Percentiles rank a stretch among this genome's conserved stretches.
Conservation (phyloP, 2,797 vertebrate species). For the Melanotaenia parkinsoni region DNA sequence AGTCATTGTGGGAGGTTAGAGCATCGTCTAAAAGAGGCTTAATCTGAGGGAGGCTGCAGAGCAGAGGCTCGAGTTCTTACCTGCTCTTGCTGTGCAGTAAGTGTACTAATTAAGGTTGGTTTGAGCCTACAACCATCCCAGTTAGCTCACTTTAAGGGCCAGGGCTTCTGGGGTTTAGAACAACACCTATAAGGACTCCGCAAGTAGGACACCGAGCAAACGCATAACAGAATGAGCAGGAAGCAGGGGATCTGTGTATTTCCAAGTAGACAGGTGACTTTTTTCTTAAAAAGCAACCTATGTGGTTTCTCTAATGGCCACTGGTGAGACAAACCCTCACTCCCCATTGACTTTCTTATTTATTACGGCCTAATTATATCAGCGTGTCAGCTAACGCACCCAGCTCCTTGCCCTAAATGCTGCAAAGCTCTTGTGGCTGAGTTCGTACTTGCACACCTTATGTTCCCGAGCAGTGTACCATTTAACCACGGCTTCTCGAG, state of each 20-base stretch:
- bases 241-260: constrained; percentile 34
- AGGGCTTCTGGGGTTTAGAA: constrained; percentile 67
- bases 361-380: constrained; percentile 80
- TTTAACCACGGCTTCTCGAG: constrained; percentile 64
- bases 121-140: constrained; percentile 71
- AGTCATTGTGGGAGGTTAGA: constrained; percentile 67
- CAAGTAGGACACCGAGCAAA: constrained; percentile 75
- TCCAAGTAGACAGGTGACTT: constrained; percentile 60
- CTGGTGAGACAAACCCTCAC: constrained; percentile 59
- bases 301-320: constrained; percentile 70
- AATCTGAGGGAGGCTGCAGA: constrained; percentile 61
- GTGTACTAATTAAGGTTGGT: constrained; percentile 75
- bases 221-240: constrained; percentile 29
- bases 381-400: constrained; percentile 63
- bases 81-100: constrained; percentile 72
- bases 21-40: constrained; percentile 63
- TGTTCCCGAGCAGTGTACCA: constrained; percentile 64
- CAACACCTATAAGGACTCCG: constrained; percentile 58
- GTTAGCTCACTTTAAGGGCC: constrained; percentile 76
- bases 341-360: constrained; percentile 68
- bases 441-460: constrained; percentile 56
- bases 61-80: constrained; percentile 60
- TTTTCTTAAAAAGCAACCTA: constrained; percentile 46
- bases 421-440: constrained; percentile 55
- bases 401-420: constrained; percentile 75